Base-by-base conservation (phyloP, 2,888 invertebrate genomes). In the Catocala sponsa region DNA sequence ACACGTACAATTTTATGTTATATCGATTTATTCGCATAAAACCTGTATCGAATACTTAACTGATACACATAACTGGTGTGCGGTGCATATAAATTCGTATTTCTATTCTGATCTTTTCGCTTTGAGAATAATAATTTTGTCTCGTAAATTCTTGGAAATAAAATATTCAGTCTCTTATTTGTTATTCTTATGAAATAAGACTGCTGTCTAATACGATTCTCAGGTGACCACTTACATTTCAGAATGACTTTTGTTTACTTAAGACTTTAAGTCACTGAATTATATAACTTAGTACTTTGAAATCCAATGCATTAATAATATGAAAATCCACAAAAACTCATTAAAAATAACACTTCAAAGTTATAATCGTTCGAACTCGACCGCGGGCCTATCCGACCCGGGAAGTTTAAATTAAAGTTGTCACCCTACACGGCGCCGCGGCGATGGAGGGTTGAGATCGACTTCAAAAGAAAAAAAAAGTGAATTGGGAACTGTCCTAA, bases 391-490 rank as follows among this genome's bases (percentile, higher is more conserved):
- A 80, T 82, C 76, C 81, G 85, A 76, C 81, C 84, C 85, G 79
- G 74, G 78, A 91, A 92, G 83, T 91, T 92, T 92, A 91, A 92
- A 92, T 92, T 92, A 89, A 89, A 89, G 85, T 91, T 92, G 92
- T 91, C 92, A 87, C 84, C 87, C 84, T 79, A 75, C 78, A 78
- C 79, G 70, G 54, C 46, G 46, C 62, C 78, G 65, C 51, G 25
- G 33, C 58, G 57, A 74, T 52, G 54, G 79, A 72, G 81, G 82
- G 81, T 79, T 80, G 48, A 63, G 35, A 65, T 67, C 58, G 52
- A 59, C 38, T 72, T 68, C 62, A 49, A 56, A 71, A 6, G 15
- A 66, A 70, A 65, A 66, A 70, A 65, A 77, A 77, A 65, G 65
- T 54, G 47, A 64, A 57, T 35, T 4, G 56, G 52, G 49, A 53